These are phyloP conservation scores for Masnerella sp. DNA, from an alignment of 2,888 invertebrate species.

Conservation along the genomic window DNA sequence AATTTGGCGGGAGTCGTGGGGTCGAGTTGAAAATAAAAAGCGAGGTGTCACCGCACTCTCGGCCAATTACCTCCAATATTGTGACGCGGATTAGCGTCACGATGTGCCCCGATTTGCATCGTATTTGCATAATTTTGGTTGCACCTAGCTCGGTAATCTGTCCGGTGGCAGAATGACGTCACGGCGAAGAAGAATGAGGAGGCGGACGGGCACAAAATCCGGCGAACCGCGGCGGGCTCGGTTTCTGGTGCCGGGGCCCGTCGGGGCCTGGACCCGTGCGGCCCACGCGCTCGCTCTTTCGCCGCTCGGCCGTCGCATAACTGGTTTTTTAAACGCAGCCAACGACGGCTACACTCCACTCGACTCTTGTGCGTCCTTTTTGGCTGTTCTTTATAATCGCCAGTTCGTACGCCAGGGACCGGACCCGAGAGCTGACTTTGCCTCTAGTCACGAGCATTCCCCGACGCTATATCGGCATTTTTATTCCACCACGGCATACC, in stretches of 20 bases:
- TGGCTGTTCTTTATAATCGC: slow-evolving; percentile 77
- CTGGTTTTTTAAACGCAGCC: slow-evolving; percentile 77
- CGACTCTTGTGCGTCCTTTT: slow-evolving; percentile 67
- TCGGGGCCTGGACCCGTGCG: slow-evolving; percentile 70
- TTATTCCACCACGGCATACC: slow-evolving; percentile 42
- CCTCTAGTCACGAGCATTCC: slow-evolving; percentile 66
- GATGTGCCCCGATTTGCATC: slow-evolving; percentile 74
- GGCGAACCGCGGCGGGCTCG: slow-evolving; percentile 20
- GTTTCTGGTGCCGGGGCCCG: slow-evolving; percentile 39
- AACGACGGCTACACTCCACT: slow-evolving; percentile 73
- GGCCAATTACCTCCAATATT: slow-evolving; percentile 77
- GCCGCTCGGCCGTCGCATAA: slow-evolving; percentile 70
- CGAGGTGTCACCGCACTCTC: slow-evolving; percentile 64
- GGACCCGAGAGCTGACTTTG: slow-evolving; percentile 65
- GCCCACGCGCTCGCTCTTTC: slow-evolving; percentile 74
- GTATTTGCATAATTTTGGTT: slow-evolving; percentile 77
- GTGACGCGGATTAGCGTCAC: slow-evolving; percentile 76
- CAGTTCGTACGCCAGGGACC: slow-evolving; percentile 72
- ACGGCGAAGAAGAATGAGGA: slow-evolving; percentile 44
- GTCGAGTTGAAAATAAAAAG: slow-evolving; percentile 59
- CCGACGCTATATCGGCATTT: slow-evolving; percentile 63
- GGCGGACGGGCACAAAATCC: slow-evolving; percentile 29
- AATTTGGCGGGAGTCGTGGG: slow-evolving; percentile 26
- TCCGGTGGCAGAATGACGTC: slow-evolving; percentile 65
- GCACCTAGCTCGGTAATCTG: slow-evolving; percentile 69